phyloP scores from a whole-genome alignment of 2,888 invertebrate genomes.

The Philonicus albiceps region DNA sequence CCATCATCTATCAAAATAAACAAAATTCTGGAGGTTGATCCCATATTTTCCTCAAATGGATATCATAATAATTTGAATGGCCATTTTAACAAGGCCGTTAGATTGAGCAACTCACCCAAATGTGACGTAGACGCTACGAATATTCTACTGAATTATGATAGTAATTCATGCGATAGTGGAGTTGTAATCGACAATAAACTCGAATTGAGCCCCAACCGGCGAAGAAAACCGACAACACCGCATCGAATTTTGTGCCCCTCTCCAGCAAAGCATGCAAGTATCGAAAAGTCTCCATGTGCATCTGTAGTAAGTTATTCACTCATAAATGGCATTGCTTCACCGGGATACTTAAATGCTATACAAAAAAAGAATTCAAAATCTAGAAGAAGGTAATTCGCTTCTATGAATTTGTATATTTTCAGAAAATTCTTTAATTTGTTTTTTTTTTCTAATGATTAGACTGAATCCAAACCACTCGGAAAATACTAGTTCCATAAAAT shows the following conservation, averaged over 20 bases:
- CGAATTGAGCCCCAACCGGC: conserved; percentile 51
- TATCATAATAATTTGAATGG: conserved; percentile 55
- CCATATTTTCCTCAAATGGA: conserved; percentile 55
- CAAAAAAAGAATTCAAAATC: conserved; percentile 52
- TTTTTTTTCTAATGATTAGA: conserved; percentile 33
- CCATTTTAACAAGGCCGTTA: conserved; percentile 60
- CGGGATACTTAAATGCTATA: conserved; percentile 48
- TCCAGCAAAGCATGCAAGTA: conserved; percentile 56
- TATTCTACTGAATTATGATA: conserved; percentile 57
- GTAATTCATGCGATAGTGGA: conserved; percentile 63
- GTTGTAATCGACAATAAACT: conserved; percentile 56
- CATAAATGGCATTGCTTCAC: conserved; percentile 45
- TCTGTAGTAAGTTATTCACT: conserved; percentile 45
- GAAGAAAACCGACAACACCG: conserved; percentile 65
- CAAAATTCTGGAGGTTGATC: conserved; percentile 58
- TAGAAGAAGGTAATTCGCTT: conserved; percentile 50
- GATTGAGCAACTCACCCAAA: conserved; percentile 52
- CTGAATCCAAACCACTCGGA: conserved; percentile 49
- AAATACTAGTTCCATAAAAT: conserved; percentile 47
- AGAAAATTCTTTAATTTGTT: not conserved
- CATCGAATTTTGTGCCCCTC: conserved; percentile 68
- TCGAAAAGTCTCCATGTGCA: conserved; percentile 45
- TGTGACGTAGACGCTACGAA: not conserved
- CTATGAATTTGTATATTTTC: not conserved
- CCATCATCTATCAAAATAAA: conserved; percentile 62